Conservation (phyloP, 2,113 vertebrate species). For the Sardina pilchardus region DNA sequence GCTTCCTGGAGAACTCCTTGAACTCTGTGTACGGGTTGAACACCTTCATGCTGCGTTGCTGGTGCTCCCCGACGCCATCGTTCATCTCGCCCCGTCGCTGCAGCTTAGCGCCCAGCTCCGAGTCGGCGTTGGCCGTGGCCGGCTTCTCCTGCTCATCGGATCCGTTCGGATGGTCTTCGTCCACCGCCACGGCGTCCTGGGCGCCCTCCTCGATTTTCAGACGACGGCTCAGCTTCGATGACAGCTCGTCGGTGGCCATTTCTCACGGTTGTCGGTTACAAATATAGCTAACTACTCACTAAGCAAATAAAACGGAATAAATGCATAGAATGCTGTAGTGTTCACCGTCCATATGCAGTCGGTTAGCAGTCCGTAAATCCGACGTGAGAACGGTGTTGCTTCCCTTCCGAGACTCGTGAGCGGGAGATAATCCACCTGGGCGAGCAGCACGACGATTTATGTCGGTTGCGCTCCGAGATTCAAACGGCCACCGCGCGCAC, state of each 20-base stretch:
- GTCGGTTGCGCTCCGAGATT: slow-evolving; percentile 24
- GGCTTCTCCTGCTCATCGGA: slow-evolving; percentile 55
- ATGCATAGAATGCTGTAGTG: slow-evolving; percentile 29
- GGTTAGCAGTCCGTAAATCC: slow-evolving; percentile 28
- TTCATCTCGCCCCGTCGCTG: slow-evolving; percentile 77
- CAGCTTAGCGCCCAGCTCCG: slow-evolving; percentile 80
- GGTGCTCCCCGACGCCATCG: slow-evolving; percentile 70
- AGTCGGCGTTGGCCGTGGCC: slow-evolving; percentile 68
- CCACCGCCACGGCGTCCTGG: slow-evolving; percentile 59
- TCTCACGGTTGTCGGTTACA: slow-evolving; percentile 41
- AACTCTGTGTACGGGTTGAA: slow-evolving; percentile 93
- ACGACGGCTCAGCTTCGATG: slow-evolving; percentile 80
- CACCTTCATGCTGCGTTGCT: slow-evolving; percentile 80
- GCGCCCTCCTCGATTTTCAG: slow-evolving; percentile 77
- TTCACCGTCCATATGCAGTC: slow-evolving; percentile 32
- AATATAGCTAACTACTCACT: slow-evolving; percentile 33
- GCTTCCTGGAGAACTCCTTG: slow-evolving; percentile 91
- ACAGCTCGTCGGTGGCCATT: slow-evolving; percentile 85
- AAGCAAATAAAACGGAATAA: slow-evolving; percentile 36
- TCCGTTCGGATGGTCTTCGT: slow-evolving; percentile 45
- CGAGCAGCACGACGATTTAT: neutral
- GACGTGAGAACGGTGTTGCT: neutral
- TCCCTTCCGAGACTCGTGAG: neutral
- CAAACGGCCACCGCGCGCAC: slow-evolving; percentile 35
- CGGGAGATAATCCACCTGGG: neutral